Evolutionary conservation across 1,140 invertebrate species (phyloP).

Genomic region (Helicoverpa zea): DNA sequence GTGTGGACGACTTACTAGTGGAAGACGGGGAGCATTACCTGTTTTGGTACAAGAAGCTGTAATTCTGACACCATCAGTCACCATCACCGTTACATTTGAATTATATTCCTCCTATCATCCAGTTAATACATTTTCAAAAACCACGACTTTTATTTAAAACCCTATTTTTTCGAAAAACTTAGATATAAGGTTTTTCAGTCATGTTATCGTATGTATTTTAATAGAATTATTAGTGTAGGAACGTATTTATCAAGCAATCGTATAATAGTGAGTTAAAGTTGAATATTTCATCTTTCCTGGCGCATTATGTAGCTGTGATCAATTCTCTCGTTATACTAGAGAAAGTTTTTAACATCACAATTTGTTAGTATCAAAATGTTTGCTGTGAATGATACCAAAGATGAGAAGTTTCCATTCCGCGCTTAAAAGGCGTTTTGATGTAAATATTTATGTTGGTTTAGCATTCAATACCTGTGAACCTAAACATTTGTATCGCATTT

Average conservation of each 20-base stretch:
- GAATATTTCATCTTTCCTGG: slow-evolving; percentile 4
- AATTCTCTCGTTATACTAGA: slow-evolving; percentile 10
- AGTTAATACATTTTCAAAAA: neutral
- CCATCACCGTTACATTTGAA: neutral
- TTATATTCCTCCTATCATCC: neutral
- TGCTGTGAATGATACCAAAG: slow-evolving; percentile 43
- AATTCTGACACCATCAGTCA: slow-evolving; percentile 75
- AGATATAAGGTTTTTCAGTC: slow-evolving; percentile 15
- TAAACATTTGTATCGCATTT: neutral
- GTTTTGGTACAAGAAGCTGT: slow-evolving; percentile 97
- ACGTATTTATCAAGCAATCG: slow-evolving; percentile 26
- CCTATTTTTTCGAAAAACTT: neutral
- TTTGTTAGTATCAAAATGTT: neutral
- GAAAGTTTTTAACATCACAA: neutral
- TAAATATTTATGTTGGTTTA: slow-evolving; percentile 42
- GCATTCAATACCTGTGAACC: neutral
- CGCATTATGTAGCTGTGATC: slow-evolving; percentile 16
- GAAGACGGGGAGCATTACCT: slow-evolving; percentile 94
- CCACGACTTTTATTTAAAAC: neutral
- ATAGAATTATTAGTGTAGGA: slow-evolving; percentile 25
- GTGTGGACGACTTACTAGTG: slow-evolving; percentile 94
- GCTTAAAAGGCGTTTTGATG: slow-evolving; percentile 8
- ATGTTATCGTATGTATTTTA: slow-evolving; percentile 25
- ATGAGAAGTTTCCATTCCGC: slow-evolving; percentile 33
- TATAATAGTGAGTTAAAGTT: slow-evolving; percentile 19